Evolutionary conservation across 2,888 invertebrate species (phyloP).

Genomic region (Masnerella sp.): DNA sequence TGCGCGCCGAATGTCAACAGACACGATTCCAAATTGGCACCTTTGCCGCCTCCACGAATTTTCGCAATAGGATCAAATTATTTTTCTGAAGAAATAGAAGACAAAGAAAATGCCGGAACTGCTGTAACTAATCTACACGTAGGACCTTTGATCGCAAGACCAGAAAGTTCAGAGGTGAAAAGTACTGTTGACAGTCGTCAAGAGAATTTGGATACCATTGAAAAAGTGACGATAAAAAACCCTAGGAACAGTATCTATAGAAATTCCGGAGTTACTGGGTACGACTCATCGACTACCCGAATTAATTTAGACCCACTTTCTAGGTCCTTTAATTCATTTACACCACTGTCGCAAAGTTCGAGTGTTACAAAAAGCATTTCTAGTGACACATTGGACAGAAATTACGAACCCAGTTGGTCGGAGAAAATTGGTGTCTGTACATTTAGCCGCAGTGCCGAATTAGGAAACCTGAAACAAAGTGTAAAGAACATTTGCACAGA

Average conservation of each 20-base stretch:
- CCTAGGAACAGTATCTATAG: background rate
- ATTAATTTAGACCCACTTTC: slow-evolving; percentile 4
- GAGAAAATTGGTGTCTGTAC: slow-evolving; percentile 4
- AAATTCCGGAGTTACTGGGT: background rate
- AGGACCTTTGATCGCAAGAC: slow-evolving; percentile 70
- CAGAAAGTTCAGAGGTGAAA: slow-evolving; percentile 65
- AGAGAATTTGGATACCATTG: too few species aligned
- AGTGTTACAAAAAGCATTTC: slow-evolving; percentile 38
- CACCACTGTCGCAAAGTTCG: background rate
- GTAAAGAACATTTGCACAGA: background rate
- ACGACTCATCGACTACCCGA: background rate
- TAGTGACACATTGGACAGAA: slow-evolving; percentile 31
- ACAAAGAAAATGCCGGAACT: slow-evolving; percentile 62
- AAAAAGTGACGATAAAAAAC: background rate
- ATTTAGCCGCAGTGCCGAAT: slow-evolving; percentile 29
- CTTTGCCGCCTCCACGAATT: slow-evolving; percentile 87
- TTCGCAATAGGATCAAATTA: slow-evolving; percentile 73
- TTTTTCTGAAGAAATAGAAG: slow-evolving; percentile 69
- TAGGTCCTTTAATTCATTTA: slow-evolving; percentile 36
- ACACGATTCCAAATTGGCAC: slow-evolving; percentile 62
- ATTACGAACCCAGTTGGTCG: background rate
- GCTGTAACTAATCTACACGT: slow-evolving; percentile 74
- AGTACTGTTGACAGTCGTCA: background rate
- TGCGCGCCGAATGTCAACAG: slow-evolving; percentile 36
- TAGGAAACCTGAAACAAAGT: slow-evolving; percentile 1